Conservation (phyloP, 2,113 vertebrate species). For the Malaclemys terrapin region DNA sequence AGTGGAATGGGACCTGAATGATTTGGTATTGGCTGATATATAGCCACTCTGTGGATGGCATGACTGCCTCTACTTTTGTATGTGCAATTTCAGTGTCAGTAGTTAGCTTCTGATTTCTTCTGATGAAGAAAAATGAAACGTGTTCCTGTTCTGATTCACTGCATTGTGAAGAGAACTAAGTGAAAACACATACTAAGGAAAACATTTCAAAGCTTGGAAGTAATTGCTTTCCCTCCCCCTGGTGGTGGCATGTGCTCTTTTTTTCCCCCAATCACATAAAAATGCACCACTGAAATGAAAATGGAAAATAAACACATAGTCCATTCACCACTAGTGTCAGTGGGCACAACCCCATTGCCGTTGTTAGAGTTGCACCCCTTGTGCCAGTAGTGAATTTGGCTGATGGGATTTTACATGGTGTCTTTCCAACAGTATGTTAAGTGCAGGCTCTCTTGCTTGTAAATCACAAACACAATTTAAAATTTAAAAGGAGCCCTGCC, state of each 20-base stretch:
- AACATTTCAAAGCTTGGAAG: neutral
- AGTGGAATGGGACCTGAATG: neutral
- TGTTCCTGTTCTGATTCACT: neutral
- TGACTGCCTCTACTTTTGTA: conserved; percentile 35
- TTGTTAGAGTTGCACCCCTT: conserved; percentile 3
- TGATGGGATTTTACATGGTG: conserved; percentile 2
- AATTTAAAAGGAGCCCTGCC: neutral
- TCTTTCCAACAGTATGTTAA: too few relatives aligned
- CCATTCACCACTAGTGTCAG: neutral
- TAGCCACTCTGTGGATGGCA: rapidly evolving
- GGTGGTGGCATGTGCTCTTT: neutral
- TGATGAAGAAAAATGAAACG: neutral
- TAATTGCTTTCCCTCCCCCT: conserved; percentile 2
- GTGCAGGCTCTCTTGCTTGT: neutral
- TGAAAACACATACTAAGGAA: conserved; percentile 12
- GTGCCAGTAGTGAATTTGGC: neutral
- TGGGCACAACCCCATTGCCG: neutral
- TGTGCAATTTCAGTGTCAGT: neutral
- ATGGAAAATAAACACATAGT: neutral
- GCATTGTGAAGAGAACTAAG: neutral
- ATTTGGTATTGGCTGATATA: neutral
- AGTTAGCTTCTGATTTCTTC: neutral
- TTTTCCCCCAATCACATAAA: neutral
- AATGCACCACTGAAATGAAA: neutral
- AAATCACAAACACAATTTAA: neutral